phyloP scores from a whole-genome alignment of 2,888 invertebrate species.

The Ommatoiulus sabulosus region DNA sequence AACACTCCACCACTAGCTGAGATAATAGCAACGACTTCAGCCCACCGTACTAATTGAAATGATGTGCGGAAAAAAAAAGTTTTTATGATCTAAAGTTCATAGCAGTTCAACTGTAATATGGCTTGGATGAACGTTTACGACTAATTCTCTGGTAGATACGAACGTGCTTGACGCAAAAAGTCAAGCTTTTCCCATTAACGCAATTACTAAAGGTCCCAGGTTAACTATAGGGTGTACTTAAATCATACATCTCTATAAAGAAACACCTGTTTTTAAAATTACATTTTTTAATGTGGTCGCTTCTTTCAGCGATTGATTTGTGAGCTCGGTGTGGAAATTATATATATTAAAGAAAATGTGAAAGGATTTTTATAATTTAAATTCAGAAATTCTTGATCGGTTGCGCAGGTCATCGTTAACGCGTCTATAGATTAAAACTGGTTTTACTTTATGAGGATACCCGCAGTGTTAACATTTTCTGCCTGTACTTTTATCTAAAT shows the following conservation, averaged over 20 bases:
- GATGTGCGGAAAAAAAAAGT: neutral
- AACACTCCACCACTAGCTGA: neutral
- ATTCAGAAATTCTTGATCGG: neutral
- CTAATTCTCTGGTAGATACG: neutral
- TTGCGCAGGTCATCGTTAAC: neutral
- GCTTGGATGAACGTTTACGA: neutral
- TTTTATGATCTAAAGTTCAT: conserved; percentile 26
- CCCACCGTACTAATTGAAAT: conserved; percentile 15
- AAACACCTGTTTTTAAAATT: conserved; percentile 48
- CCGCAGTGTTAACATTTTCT: no score
- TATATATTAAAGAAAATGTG: neutral
- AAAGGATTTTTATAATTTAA: neutral
- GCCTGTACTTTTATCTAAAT: no score
- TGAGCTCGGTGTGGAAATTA: neutral
- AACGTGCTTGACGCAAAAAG: neutral
- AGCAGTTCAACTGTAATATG: neutral
- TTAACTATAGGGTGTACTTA: conserved; percentile 47
- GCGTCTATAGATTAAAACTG: neutral
- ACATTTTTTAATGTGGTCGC: neutral
- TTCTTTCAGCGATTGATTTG: conserved; percentile 6
- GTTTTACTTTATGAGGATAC: neutral
- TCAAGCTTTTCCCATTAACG: conserved; percentile 23
- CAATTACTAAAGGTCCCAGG: conserved; percentile 48
- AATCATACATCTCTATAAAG: conserved; percentile 44
- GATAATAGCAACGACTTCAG: neutral